Conservation (phyloP, 2,113 vertebrate genomes). For the Pterocles gutturalis region DNA sequence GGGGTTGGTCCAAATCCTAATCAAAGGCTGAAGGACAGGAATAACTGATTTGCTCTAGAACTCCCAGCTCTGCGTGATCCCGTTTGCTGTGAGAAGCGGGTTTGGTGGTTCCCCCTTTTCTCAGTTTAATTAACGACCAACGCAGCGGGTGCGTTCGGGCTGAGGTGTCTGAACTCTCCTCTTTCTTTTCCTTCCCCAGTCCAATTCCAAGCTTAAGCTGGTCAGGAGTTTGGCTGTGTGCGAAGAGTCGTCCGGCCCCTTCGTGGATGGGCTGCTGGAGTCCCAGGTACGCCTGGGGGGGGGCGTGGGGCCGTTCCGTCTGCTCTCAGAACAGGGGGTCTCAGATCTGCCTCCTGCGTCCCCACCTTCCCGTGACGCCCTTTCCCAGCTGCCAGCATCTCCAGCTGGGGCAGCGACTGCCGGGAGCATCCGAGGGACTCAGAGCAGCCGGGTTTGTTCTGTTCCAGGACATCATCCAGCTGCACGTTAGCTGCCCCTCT, state of each 20-base stretch:
- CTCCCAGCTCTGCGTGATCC: not conserved
- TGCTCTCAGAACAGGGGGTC: not conserved
- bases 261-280: slow-evolving; percentile 89
- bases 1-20: not conserved
- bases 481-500: slow-evolving; percentile 96
- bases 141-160: not conserved
- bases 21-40: not conserved
- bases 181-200: slow-evolving; percentile 77
- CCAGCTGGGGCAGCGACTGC: not conserved
- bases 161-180: not conserved
- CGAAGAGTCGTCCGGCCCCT: slow-evolving; percentile 92
- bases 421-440: not conserved
- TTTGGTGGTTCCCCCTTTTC: not conserved
- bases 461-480: slow-evolving; percentile 92
- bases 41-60: not conserved
- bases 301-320: not conserved
- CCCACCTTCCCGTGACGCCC: not conserved
- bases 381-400: not conserved
- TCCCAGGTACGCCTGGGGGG: slow-evolving; percentile 78
- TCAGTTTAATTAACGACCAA: not conserved
- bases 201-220: slow-evolving; percentile 96
- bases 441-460: not conserved
- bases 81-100: not conserved
- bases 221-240: slow-evolving; percentile 97
- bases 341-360: not conserved